phyloP scores from a whole-genome alignment of 2,797 vertebrate genomes.

The Helarctos malayanus region DNA sequence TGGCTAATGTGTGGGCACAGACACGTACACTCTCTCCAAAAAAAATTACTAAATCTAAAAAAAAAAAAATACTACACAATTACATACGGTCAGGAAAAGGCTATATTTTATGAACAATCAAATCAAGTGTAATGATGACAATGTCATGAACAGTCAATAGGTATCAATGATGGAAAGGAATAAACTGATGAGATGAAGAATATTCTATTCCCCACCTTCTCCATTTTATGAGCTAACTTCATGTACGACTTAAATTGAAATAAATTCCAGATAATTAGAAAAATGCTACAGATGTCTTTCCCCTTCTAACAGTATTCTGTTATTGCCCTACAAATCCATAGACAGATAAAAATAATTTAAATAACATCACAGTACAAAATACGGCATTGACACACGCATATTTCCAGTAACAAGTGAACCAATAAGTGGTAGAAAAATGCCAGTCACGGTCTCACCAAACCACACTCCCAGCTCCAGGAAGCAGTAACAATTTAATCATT shows the following conservation, averaged over 20 bases:
- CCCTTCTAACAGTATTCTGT: neutral
- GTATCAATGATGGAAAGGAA: neutral
- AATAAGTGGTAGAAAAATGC: constrained; percentile 19
- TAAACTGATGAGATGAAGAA: neutral
- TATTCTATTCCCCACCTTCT: neutral
- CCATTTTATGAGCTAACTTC: constrained; percentile 19
- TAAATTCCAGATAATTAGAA: constrained; percentile 46
- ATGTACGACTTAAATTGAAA: constrained; percentile 43
- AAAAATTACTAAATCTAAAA: neutral
- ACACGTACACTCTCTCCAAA: neutral
- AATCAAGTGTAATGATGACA: constrained; percentile 13
- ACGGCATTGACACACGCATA: neutral
- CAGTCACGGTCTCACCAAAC: neutral
- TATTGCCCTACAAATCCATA: constrained; percentile 38
- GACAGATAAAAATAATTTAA: neutral
- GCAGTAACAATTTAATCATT: constrained; percentile 54
- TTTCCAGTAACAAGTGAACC: constrained; percentile 35
- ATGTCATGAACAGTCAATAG: neutral
- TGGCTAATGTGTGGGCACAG: neutral
- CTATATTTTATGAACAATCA: neutral
- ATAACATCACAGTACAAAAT: constrained; percentile 43
- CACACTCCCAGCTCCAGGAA: neutral
- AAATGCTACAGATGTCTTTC: neutral
- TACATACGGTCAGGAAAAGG: neutral
- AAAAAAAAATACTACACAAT: neutral